Conservation (phyloP, 2,888 invertebrate species). For the Ophioninae sp. region DNA sequence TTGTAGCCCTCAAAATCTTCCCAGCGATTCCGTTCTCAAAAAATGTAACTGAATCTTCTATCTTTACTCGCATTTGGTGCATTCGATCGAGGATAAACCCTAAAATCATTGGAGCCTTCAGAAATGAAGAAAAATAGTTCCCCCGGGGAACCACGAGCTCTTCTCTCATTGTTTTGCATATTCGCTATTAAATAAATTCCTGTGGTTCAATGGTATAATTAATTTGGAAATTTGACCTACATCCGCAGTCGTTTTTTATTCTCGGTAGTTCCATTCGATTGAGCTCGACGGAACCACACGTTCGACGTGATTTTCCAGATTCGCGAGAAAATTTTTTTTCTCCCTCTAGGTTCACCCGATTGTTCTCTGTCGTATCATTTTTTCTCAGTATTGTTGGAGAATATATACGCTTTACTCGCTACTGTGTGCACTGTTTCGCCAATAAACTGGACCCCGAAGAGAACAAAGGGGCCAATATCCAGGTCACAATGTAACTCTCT, state of each 20-base stretch:
- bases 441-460: conserved; percentile 34
- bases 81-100: too few species aligned
- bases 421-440: conserved; percentile 23
- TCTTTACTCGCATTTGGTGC: too few species aligned
- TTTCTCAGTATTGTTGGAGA: conserved; percentile 21
- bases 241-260: background rate
- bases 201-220: conserved; percentile 1
- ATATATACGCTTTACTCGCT: conserved; percentile 21
- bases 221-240: conserved; percentile 10
- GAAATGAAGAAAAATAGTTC: background rate
- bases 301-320: conserved; percentile 35
- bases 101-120: background rate
- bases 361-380: conserved; percentile 30
- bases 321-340: conserved; percentile 18
- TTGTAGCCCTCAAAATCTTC: too few species aligned
- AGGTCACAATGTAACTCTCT: conserved; percentile 32
- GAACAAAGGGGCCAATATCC: conserved; percentile 43
- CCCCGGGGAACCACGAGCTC: background rate
- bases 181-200: background rate
- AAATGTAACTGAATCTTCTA: too few species aligned
- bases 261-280: conserved; percentile 42
- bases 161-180: background rate
- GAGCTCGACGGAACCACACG: conserved; percentile 17
- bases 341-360: conserved; percentile 4
- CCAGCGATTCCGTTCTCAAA: too few species aligned